Evolutionary conservation across 2,888 invertebrate species (phyloP), one percentile per base, ranked within the genome.

Genomic region (Leucozona laternaria): DNA sequence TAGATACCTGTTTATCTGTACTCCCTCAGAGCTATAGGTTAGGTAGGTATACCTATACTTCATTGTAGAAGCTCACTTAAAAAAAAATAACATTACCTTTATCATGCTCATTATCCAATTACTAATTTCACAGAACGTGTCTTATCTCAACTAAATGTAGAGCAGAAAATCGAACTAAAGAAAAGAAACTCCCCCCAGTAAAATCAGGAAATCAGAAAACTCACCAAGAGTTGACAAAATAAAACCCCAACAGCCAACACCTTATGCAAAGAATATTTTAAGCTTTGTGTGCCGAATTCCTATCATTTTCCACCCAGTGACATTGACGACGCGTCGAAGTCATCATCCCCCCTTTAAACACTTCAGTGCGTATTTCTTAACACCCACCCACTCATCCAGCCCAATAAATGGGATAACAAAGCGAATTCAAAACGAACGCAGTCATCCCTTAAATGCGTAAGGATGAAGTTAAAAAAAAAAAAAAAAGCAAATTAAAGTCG

Each of bases 61-160:
- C n/a, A n/a, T n/a, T n/a, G 31, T 48, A 34, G 40, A 31, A 45
- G 0, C 62, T 28, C 22, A 64, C 7, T 8, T 31, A 15, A 45
- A 84, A n/a, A n/a, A 73, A 40, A 60, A 70, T 22, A 58, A 57
- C 53, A 20, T 55, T 62, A 70, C 60, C 57, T 68, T 45, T 50
- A 71, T 70, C 81, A 57, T 66, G 70, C 86, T 86, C 86, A 86
- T 86, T 86, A 86, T 81, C 86, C 86, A 86, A 86, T 86, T 86
- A 82, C 86, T 64, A 82, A 86, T 86, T 82, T 78, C 45, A 73
- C 70, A 70, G 68, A 71, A 81, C 78, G 75, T 75, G 62, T 64
- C 78, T 66, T 79, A 82, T 79, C 78, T 57, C 20, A 53, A 28
- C 2, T 45, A 55, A 55, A 71, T 17, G 22, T 7, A 71, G 13